Evolutionary conservation across 1,140 invertebrate species (phyloP), one percentile per base, ranked within the genome.

Genomic region (Lethrus apterus): DNA sequence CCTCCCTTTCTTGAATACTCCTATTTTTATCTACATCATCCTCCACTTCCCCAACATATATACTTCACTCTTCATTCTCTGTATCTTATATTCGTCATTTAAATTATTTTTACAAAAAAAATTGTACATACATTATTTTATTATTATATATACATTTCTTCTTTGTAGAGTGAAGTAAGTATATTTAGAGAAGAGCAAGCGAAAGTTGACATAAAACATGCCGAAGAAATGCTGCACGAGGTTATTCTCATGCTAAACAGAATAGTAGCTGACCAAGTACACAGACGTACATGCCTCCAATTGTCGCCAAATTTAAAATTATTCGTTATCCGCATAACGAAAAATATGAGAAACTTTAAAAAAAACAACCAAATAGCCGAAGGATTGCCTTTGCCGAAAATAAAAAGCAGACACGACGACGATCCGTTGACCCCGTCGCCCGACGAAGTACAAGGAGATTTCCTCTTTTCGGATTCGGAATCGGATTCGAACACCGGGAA

Each of bases 241-340:
- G 51, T 54, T 5, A 53, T 44, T 11, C 40, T 56, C 30, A 43
- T 59, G 21, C 19, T 62, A 32, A 59, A 56, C 21, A 52, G 55
- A 32, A 60, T 62, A 31, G 54, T 62, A 21, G 45, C 47, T n/a
- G 54, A 60, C 34, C 50, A 59, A 30, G 52, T 58, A n/a, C 50
- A 55, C 26, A 48, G 50, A n/a, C 43, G 50, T 9, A 54, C 55
- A 7, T 62, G 60, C 38, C 51, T 57, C 18, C 36, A 36, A 14
- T 42, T 60, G n/a, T 43, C 60, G 1, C 29, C 46, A 0, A 51
- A 47, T n/a, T 48, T 60, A 15, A 55, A 32, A 21, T 20, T 18
- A n/a, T 23, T 19, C 13, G 13, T 38, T 5, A 34, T 33, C 9
- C 31, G 14, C n/a, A 26, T 29, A 20, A 33, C 15, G 8, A 19